Evolutionary conservation across 2,888 invertebrate genomes (phyloP), one percentile per base, ranked within the genome.

Genomic region (Lithophane socia): DNA sequence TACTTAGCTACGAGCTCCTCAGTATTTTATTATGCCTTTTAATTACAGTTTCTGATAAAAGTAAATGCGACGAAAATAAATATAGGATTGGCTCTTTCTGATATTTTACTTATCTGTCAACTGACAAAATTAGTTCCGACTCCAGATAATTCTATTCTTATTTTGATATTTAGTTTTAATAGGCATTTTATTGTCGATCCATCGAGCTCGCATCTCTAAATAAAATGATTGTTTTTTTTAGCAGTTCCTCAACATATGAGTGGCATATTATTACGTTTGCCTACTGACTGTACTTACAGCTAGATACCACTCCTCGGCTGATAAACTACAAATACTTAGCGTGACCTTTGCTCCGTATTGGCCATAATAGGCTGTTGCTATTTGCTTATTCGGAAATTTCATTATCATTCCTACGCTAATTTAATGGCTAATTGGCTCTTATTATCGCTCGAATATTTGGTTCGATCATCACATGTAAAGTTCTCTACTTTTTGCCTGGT

Each of bases 341-440:
- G 79, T 85, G 86, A 86, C 88, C 88, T 88, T 83, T 88, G 88
- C 79, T 82, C 88, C 75, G 82, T 73, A 80, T 87, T 85, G 83
- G 79, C 78, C 70, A 81, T 88, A 79, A 80, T 84, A 82, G 85
- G 73, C 82, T 86, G 87, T 88, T 88, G 88, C 83, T 88, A 87
- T 88, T 88, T 86, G 83, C 88, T 82, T 77, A 80, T 82, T 86
- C 83, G 74, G 81, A 87, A 87, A 86, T 88, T 88, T 88, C 87
- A 88, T 87, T 88, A 88, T 87, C 87, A 88, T 87, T 86, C 79
- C 76, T 86, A 86, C 77, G 84, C 86, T 85, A 88, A 87, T 86
- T 86, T 88, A 80, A 79, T 88, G 82, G 81, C 81, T 88, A 87
- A 88, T 88, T 88, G 80, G 83, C 77, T 77, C 76, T 83, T 79